A percentile compares a stretch with the other conserved stretches of the same genome.
Evolutionary conservation across 1,140 invertebrate species (phyloP).

Genomic region (Mylabris phalerata): DNA sequence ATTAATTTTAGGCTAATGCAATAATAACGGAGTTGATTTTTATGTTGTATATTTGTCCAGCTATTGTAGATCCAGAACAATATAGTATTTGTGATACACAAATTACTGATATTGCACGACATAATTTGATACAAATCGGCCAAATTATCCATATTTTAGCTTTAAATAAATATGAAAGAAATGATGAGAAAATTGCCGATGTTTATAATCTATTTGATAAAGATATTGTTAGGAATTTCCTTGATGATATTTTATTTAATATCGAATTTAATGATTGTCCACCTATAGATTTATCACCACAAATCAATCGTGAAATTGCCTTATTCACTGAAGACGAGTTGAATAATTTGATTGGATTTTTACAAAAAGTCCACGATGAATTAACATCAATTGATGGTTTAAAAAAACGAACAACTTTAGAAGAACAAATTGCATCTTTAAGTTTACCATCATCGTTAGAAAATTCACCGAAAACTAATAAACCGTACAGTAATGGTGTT

Average conservation of each 20-base stretch:
- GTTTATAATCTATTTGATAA: constrained; percentile 72
- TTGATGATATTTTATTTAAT: constrained; percentile 63
- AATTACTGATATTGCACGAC: constrained; percentile 83
- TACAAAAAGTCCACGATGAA: constrained; percentile 41
- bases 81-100: constrained; percentile 92
- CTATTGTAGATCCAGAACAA: constrained; percentile 92
- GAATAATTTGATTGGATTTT: constrained; percentile 53
- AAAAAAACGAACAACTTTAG: constrained; percentile 21
- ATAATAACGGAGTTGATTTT: constrained; percentile 92
- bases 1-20: constrained; percentile 55
- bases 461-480: constrained; percentile 27
- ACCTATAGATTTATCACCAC: constrained; percentile 51
- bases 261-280: constrained; percentile 51
- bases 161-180: constrained; percentile 72
- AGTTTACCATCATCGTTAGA: constrained; percentile 5
- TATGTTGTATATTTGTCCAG: constrained; percentile 91
- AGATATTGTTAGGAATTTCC: constrained; percentile 64
- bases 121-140: constrained; percentile 87
- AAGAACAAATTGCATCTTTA: constrained; percentile 28
- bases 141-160: constrained; percentile 90
- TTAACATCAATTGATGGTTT: constrained; percentile 12
- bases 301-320: constrained; percentile 54
- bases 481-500: constrained; percentile 15
- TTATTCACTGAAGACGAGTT: constrained; percentile 64
- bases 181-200: constrained; percentile 64